Conservation (phyloP, 2,888 invertebrate species). For the Priocnemis perturbator region DNA sequence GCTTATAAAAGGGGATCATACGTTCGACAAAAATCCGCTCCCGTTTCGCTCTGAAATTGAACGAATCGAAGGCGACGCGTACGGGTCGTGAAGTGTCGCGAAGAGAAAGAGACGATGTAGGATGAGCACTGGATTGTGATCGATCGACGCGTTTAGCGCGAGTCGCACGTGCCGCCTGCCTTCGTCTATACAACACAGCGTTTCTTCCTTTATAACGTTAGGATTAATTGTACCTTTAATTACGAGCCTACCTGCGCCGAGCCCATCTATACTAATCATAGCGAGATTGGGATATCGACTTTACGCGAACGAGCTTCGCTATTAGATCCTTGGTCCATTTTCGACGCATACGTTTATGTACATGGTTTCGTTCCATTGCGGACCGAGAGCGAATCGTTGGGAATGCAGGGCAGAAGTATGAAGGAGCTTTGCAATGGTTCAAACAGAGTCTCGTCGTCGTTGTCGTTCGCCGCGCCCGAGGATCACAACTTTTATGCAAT, state of each 20-base stretch:
- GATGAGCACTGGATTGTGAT: no score
- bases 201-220: conserved; percentile 47
- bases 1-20: conserved; percentile 44
- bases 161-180: not conserved
- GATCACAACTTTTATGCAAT: conserved; percentile 30
- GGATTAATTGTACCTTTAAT: conserved; percentile 66
- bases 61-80: conserved; percentile 14
- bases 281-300: conserved; percentile 50
- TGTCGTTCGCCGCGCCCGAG: conserved; percentile 43
- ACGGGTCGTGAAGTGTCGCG: not conserved
- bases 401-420: not conserved
- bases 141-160: not conserved
- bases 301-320: conserved; percentile 57
- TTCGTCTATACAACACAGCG: not conserved
- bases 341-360: conserved; percentile 64
- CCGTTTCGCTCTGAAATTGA: conserved; percentile 41
- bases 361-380: conserved; percentile 38
- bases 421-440: not conserved
- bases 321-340: conserved; percentile 66
- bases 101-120: not conserved
- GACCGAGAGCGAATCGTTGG: conserved; percentile 27
- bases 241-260: conserved; percentile 62
- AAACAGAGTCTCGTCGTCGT: conserved; percentile 43
- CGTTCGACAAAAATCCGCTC: conserved; percentile 42
- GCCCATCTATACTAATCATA: conserved; percentile 42